Evolutionary conservation across 2,797 vertebrate genomes (phyloP), one percentile per base, ranked within the genome.

Genomic region (Gastrophryne carolinensis): DNA sequence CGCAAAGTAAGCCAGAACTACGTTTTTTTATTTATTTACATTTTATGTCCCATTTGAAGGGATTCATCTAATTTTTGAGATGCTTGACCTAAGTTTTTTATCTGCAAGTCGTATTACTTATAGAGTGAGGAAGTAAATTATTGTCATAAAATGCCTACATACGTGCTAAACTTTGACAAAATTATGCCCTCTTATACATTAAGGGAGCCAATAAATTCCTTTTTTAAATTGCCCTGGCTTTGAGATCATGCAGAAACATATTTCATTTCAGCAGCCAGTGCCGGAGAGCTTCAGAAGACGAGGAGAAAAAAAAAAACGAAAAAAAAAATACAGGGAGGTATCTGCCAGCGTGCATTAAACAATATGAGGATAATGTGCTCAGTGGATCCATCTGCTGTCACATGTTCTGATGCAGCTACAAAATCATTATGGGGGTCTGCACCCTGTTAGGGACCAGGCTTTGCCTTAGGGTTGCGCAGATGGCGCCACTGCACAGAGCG

Each of bases 11-110:
- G 60, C 75, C 37, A 71, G 29, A 64, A 77, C 75, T 71, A 71
- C 34, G n/a, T 69, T 77, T 77, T 77, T 44, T 71, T 77, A 71
- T 77, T 71, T 77, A 77, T 77, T 77, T 77, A 77, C 75, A 71
- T 71, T 77, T 77, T 77, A 77, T 77, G 60, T 77, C 60, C 64
- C 75, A 44, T 77, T 77, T 77, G 67, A 77, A 77, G 75, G 75
- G 75, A 77, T 77, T 77, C 75, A 77, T 77, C 75, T 77, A 77
- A 77, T 77, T 77, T 77, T 77, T 77, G 75, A 77, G 75, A 77
- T 65, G 75, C 60, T 71, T 77, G 75, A 77, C 75, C 75, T 77
- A 77, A 71, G 75, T 77, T 77, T 77, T 77, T 77, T 77, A 77
- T 77, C 75, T 77, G 60, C 75, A 65, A 77, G 67, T 77, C 75